Percentiles rank a stretch among this genome's conserved stretches.
phyloP scores from a whole-genome alignment of 2,113 vertebrate species.

The Prunella himalayana region DNA sequence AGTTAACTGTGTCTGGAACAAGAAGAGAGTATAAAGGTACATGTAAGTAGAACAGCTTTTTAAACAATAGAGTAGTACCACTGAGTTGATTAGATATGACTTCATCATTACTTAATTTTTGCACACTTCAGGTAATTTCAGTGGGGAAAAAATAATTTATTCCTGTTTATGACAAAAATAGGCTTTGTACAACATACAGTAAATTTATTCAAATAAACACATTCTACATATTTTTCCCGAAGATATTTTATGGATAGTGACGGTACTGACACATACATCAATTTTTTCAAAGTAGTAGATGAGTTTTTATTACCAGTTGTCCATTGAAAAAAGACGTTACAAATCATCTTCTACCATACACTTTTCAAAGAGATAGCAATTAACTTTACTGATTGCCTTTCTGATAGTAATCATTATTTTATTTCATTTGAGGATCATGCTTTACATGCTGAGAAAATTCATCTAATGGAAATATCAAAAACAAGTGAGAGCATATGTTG shows the following conservation, averaged over 20 bases:
- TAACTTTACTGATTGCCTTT: not conserved
- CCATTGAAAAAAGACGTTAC: not conserved
- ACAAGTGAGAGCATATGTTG: not conserved
- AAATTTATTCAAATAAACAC: not conserved
- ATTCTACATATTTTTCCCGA: not conserved
- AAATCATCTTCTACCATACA: not conserved
- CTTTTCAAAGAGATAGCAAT: not conserved
- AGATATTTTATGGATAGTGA: not conserved
- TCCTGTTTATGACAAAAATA: not conserved
- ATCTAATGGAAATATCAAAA: not conserved
- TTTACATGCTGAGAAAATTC: not conserved
- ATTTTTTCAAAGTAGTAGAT: not conserved
- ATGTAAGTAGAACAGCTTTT: not conserved
- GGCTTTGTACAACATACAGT: not conserved
- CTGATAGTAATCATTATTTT: not conserved
- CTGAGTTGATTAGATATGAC: not conserved
- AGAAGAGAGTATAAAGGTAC: not conserved
- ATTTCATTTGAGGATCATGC: not conserved
- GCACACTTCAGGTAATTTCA: not conserved
- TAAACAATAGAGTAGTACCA: not conserved
- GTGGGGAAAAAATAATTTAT: accelerated
- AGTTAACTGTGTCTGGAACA: not conserved
- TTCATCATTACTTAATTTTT: not conserved
- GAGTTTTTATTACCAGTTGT: not conserved
- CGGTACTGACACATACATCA: not conserved